Evolutionary conservation across 2,888 invertebrate genomes (phyloP), one percentile per base, ranked within the genome.

Genomic region (Agrotis exclamationis): DNA sequence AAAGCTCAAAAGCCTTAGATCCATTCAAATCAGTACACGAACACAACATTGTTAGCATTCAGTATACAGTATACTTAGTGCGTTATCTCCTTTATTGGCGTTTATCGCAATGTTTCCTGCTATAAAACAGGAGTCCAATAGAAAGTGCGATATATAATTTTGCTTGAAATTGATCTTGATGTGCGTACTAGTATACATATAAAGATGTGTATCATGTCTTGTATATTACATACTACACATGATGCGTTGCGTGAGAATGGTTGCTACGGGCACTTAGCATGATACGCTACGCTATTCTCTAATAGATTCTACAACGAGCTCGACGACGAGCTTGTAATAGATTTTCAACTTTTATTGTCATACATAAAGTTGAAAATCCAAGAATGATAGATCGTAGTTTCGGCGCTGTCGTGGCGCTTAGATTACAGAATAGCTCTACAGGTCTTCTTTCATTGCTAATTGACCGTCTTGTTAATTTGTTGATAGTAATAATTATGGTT

Each of bases 201-300:
- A 57, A 75, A 79, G 85, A 84, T 84, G 47, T 64, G 57, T 78
- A 84, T 80, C 84, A 69, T 65, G n/a, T 22, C 20, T 50, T 2
- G 28, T 65, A 63, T 63, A 63, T 39, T 39, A 11, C 39, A 39
- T 9, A 39, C 39, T 39, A 39, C 39, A 39, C 11, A 11, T 78
- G 80, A 76, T 70, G 74, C 64, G 83, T 92, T 90, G 93, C 93
- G 89, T 91, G 92, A 83, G 86, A 79, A 63, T 79, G 80, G 77
- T 83, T 80, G 77, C 39, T 39, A 39, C 2, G 11, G 39, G 39
- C 39, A 39, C 39, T 39, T 39, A 39, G 39, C 39, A 39, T 39
- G 39, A 39, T 11, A 39, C 2, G 39, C 11, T 9, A 9, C 39
- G 39, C 11, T 39, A 39, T 39, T 39, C 39, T 39, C 39, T 39